Evolutionary conservation across 2,888 invertebrate species (phyloP).

Genomic region (Morinoia aosen): DNA sequence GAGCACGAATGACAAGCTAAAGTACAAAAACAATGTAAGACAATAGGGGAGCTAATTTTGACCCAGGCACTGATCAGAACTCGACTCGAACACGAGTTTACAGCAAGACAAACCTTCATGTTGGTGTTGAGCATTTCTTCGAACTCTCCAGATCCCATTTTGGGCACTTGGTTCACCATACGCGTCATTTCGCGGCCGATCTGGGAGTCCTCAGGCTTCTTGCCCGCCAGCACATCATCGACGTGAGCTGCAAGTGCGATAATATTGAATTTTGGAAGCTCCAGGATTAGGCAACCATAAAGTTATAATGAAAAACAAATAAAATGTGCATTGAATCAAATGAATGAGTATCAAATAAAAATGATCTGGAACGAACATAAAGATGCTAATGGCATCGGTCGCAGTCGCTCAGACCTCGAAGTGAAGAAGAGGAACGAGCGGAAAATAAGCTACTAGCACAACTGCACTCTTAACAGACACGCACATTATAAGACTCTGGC

Average conservation of each 20-base stretch:
- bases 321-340: neutral
- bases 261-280: neutral
- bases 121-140: slow-evolving; percentile 96
- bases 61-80: no score
- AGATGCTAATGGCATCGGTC: no score
- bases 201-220: slow-evolving; percentile 83
- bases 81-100: neutral
- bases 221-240: slow-evolving; percentile 89
- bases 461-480: no score
- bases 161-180: slow-evolving; percentile 91
- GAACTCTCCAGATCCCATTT: slow-evolving; percentile 90
- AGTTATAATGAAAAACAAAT: neutral
- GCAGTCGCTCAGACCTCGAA: no score
- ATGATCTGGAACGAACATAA: no score
- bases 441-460: no score
- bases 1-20: no score
- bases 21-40: no score
- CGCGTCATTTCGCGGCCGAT: slow-evolving; percentile 92
- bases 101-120: slow-evolving; percentile 79
- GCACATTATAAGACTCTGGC: no score
- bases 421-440: no score
- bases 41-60: no score
- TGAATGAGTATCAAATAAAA: neutral
- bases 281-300: no score
- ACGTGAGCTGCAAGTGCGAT: slow-evolving; percentile 78